Conservation (phyloP, 2,113 vertebrate species). For the Petaurus breviceps region DNA sequence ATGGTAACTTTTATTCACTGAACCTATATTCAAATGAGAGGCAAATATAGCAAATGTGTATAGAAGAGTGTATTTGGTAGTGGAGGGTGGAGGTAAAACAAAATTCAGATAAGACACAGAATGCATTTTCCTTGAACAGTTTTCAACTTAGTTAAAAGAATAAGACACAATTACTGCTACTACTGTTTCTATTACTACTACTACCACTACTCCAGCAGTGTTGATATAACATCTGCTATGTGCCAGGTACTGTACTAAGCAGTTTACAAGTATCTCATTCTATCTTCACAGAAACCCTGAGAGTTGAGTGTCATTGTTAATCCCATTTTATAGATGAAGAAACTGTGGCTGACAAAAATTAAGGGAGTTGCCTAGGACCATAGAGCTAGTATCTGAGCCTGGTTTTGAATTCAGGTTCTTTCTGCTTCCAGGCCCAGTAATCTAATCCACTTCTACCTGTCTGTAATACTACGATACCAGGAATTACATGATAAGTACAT, state of each 20-base stretch:
- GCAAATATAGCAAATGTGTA: background rate
- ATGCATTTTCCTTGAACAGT: background rate
- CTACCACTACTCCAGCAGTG: background rate
- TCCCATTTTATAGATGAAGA: background rate
- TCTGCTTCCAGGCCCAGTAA: background rate
- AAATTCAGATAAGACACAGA: background rate
- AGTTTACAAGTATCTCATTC: background rate
- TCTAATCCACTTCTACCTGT: background rate
- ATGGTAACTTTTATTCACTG: background rate
- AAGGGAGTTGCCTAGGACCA: background rate
- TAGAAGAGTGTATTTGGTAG: background rate
- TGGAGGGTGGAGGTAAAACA: background rate
- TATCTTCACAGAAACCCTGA: background rate
- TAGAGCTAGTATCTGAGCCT: background rate
- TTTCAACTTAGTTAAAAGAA: background rate
- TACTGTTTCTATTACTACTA: background rate
- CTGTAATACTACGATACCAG: background rate
- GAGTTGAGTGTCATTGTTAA: background rate
- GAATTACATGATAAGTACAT: background rate
- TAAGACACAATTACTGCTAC: background rate
- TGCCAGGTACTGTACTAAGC: background rate
- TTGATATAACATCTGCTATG: background rate
- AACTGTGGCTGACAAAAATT: background rate
- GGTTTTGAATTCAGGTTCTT: background rate
- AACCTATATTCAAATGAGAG: background rate